These are phyloP conservation scores for Drosophila falleni DNA, from an alignment of 2,888 invertebrate species.

Conservation along the genomic window DNA sequence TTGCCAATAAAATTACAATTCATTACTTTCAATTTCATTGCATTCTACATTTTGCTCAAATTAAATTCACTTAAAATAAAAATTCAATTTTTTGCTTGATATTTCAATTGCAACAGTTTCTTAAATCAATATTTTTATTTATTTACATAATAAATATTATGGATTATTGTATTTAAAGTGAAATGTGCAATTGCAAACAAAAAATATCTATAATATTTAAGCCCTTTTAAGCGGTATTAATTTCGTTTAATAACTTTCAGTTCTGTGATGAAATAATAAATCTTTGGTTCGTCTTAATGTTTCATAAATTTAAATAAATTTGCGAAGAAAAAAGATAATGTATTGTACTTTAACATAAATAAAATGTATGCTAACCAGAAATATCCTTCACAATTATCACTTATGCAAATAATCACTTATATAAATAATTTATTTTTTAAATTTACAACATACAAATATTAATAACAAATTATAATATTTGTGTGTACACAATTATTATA, in stretches of 20 bases:
- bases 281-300: neutral
- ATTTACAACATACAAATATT: neutral
- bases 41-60: slow-evolving; percentile 5
- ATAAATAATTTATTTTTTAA: no score
- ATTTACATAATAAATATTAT: slow-evolving; percentile 24
- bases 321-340: no score
- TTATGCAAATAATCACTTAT: no score
- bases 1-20: neutral
- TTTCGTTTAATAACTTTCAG: neutral
- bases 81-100: slow-evolving; percentile 28
- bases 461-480: neutral
- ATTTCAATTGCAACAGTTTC: slow-evolving; percentile 11
- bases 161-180: slow-evolving; percentile 9
- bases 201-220: neutral
- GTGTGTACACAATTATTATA: neutral
- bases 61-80: slow-evolving; percentile 28
- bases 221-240: neutral
- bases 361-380: no score
- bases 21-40: slow-evolving; percentile 24
- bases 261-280: neutral
- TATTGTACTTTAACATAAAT: no score
- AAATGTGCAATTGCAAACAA: neutral
- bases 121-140: slow-evolving; percentile 53
- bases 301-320: neutral
- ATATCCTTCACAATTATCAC: no score